Evolutionary conservation across 2,888 invertebrate genomes (phyloP).

Genomic region (Luperina testacea): DNA sequence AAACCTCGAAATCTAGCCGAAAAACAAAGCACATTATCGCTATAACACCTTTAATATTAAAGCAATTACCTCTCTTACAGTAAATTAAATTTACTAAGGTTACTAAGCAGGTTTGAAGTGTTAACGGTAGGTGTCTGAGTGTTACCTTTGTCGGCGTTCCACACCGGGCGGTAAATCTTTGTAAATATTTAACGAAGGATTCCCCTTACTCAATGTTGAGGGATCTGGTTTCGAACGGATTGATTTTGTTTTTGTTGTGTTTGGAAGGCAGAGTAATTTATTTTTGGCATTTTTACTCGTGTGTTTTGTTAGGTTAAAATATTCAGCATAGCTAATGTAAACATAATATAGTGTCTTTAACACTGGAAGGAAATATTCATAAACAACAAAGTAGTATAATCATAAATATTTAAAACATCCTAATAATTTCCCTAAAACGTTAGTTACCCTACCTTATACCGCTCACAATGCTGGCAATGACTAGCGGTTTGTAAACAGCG

Average conservation of each 20-base stretch:
- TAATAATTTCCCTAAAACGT: background rate
- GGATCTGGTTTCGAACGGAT: conserved; percentile 30
- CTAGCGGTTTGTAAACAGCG: conserved; percentile 46
- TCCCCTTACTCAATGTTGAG: conserved; percentile 37
- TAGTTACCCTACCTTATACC: conserved; percentile 37
- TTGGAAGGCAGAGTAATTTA: background rate
- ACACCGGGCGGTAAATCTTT: conserved; percentile 42
- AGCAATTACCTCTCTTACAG: conserved; percentile 29
- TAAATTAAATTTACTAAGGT: conserved; percentile 48
- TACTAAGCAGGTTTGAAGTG: conserved; percentile 55
- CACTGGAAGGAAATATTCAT: background rate
- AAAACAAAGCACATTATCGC: conserved; percentile 31
- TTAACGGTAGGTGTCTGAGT: conserved; percentile 53
- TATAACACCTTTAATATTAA: conserved; percentile 39
- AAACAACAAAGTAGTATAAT: background rate
- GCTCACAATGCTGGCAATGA: conserved; percentile 36
- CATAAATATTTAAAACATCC: background rate
- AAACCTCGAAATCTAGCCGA: conserved; percentile 12
- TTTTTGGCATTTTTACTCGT: background rate
- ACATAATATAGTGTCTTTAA: background rate
- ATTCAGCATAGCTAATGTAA: background rate
- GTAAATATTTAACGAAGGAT: conserved; percentile 65
- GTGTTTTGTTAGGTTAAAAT: background rate
- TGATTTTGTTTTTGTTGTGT: conserved; percentile 42
- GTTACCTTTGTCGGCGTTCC: conserved; percentile 50